Evolutionary conservation across 2,113 vertebrate genomes (phyloP), one percentile per base, ranked within the genome.

Genomic region (Todiramphus saurophagus): DNA sequence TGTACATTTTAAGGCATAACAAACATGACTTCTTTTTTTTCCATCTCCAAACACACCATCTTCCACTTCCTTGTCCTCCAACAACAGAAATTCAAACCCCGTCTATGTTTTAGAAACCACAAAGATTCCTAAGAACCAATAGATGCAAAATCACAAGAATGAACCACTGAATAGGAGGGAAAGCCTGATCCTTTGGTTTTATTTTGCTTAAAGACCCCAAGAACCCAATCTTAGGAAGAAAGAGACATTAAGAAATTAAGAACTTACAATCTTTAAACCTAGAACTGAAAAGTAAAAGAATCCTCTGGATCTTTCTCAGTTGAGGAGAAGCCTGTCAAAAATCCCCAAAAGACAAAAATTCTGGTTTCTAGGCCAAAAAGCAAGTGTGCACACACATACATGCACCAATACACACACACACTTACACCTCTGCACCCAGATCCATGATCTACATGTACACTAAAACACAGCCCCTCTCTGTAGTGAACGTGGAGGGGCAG

Each of bases 401-500:
- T 16, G 35, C 62, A 37, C 23, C 23, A 43, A 14, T 10, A 59
- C n/a, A 67, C 18, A 59, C 1, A 0, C 1, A 0, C 2, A 24
- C 23, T 59, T 15, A 12, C 11, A 70, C 6, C 63, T 33, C 41
- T 39, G 21, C 41, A 56, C 31, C 27, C n/a, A 10, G 14, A 53
- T 10, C 1, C 60, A 15, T 5, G 9, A 66, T 11, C 33, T 55
- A 16, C 41, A 20, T 0, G 0, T 2, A 9, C 1, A 17, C 64
- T 18, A 39, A 68, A 77, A 41, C 1, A 3, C 73, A 89, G n/a
- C 25, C 25, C 12, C 43, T 17, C 1, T 2, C 11, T 19, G 9
- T 1, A 0, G 5, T 1, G 53, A 6, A 2, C 3, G 27, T 16
- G 69, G 66, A 74, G 11, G 12, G 67, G 77, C 6, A 5, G 63